Base-by-base conservation (phyloP, 2,888 invertebrate genomes). In the Pyrocoelia pectoralis region DNA sequence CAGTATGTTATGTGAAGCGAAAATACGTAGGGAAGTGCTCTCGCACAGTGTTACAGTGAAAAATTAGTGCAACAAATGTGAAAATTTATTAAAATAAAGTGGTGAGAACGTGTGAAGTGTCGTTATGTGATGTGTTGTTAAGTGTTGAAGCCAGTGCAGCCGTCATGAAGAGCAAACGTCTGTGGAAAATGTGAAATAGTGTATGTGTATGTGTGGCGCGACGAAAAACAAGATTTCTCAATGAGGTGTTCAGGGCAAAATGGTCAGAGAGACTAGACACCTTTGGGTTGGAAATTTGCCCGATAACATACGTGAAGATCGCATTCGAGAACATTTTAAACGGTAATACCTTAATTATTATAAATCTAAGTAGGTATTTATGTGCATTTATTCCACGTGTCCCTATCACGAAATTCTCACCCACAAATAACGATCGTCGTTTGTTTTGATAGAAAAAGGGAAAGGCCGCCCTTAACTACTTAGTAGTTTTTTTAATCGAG, bases 181-280 rank as follows among this genome's bases (percentile, higher is more conserved):
- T 60, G 60, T 55, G 62, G 68, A 59, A 64, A 66, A 65, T 65
- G 65, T 59, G 65, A 58, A 57, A 65, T 52, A 68, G 72, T 70
- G 65, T 70, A 60, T 69, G 70, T 72, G 72, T 72, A 67, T 69
- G 70, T 69, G 73, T 69, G 59, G 72, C 83, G 84, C 84, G 84
- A 61, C 69, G 63, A 67, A 85, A 86, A 86, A 86, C 85, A 80
- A 86, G 85, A 87, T 88, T 88, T 90, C 91, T 89, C 79, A 89
- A 93, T 93, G 93, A 92, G 92, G 93, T 91, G 91, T 90, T 89
- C 87, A 91, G 91, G 91, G 92, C 93, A 95, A 93, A 92, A 98
- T 98, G 98, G 97, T 98, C 92, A 97, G 97, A 93, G 97, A 97
- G 95, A 97, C 97, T 91, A 95, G 97, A 91, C 97, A 98, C 90